Percentiles rank a stretch among this genome's conserved stretches.
Evolutionary conservation across 2,888 invertebrate genomes (phyloP).

Genomic region (Disparrhopalites patrizii): DNA sequence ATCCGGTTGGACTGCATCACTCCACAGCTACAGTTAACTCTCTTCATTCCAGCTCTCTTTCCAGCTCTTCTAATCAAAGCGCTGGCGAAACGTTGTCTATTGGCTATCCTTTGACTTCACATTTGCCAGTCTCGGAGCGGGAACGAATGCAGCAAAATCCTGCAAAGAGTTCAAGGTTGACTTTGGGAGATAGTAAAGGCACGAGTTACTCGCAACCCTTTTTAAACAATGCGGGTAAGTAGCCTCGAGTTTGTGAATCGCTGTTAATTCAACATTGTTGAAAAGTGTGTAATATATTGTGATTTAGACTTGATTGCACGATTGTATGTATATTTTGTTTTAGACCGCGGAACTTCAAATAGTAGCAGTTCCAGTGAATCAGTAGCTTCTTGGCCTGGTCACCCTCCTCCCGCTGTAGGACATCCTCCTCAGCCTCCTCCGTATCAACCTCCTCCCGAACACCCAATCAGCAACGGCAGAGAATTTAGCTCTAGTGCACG

Average conservation of each 20-base stretch:
- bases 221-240: slow-evolving; percentile 37
- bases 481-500: slow-evolving; percentile 37
- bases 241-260: too few relatives aligned
- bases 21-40: slow-evolving; percentile 45
- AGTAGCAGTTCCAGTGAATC: slow-evolving; percentile 48
- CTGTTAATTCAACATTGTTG: not conserved
- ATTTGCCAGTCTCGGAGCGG: slow-evolving; percentile 38
- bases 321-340: not conserved
- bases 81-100: slow-evolving; percentile 43
- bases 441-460: slow-evolving; percentile 48
- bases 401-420: slow-evolving; percentile 32
- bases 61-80: slow-evolving; percentile 48
- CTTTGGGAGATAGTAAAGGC: slow-evolving; percentile 39
- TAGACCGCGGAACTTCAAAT: slow-evolving; percentile 45
- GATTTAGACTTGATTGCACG: not conserved
- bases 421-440: slow-evolving; percentile 47
- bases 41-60: slow-evolving; percentile 50
- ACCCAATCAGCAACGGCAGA: slow-evolving; percentile 43
- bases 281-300: too few relatives aligned
- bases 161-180: slow-evolving; percentile 29
- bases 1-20: slow-evolving; percentile 38
- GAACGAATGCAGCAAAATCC: slow-evolving; percentile 33
- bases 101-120: slow-evolving; percentile 39
- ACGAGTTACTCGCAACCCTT: slow-evolving; percentile 39
- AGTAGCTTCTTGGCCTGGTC: slow-evolving; percentile 48